phyloP scores from a whole-genome alignment of 1,140 invertebrate genomes.

The Camponotus floridanus region DNA sequence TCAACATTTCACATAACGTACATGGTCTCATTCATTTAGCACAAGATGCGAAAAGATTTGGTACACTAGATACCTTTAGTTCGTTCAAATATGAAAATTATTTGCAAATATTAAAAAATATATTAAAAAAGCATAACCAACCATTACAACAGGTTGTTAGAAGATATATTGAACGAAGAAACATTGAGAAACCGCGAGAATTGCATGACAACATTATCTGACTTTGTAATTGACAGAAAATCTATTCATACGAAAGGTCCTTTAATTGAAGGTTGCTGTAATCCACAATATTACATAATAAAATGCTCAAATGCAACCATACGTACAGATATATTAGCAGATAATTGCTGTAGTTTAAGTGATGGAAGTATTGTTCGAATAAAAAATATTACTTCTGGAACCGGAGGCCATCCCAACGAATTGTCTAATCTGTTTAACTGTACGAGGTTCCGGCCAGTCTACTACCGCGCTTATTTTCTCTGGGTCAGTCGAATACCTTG shows the following conservation, averaged over 20 bases:
- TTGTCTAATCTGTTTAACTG: too few relatives aligned
- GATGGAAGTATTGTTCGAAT: conserved; percentile 12
- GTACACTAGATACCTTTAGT: background rate
- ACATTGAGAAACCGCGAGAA: background rate
- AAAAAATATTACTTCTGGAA: conserved; percentile 21
- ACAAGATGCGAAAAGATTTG: conserved; percentile 3
- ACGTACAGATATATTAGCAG: background rate
- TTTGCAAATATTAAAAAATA: background rate
- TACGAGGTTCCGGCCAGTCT: too few relatives aligned
- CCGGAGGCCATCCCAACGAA: too few relatives aligned
- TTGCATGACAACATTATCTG: background rate
- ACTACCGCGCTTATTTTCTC: too few relatives aligned
- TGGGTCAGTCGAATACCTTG: too few relatives aligned
- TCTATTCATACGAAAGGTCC: background rate
- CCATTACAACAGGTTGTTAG: conserved; percentile 9
- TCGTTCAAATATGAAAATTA: conserved; percentile 19
- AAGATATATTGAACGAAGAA: conserved; percentile 14
- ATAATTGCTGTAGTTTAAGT: conserved; percentile 10
- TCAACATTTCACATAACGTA: conserved; percentile 5
- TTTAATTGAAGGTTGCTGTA: conserved; percentile 22
- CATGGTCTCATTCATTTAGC: conserved; percentile 10
- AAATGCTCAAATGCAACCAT: background rate
- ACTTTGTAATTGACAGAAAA: background rate
- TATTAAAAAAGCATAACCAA: conserved; percentile 1
- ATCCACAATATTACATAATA: conserved; percentile 16